phyloP scores from a whole-genome alignment of 2,113 vertebrate species.

The Thalassarche chlororhynchos region DNA sequence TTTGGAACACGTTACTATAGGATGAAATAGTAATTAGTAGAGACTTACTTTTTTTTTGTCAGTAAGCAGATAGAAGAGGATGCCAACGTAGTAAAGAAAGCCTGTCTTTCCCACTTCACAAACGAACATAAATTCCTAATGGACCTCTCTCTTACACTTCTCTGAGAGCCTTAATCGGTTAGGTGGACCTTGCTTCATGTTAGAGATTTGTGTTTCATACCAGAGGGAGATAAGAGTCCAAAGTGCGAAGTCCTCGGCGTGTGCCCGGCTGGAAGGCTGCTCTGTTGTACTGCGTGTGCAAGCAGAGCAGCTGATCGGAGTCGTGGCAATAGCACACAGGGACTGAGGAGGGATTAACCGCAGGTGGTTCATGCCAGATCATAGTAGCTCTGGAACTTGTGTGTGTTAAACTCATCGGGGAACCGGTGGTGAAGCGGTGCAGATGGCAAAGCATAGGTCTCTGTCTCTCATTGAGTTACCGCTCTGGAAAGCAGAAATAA shows the following conservation, averaged over 20 bases:
- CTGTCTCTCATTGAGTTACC: neutral
- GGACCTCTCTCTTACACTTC: neutral
- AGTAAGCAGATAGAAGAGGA: slow-evolving; percentile 52
- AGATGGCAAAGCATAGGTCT: neutral
- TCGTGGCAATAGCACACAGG: neutral
- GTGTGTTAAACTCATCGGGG: neutral
- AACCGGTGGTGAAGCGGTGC: fast-evolving
- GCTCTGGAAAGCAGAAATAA: neutral
- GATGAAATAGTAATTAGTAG: slow-evolving; percentile 33
- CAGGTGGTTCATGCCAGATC: neutral
- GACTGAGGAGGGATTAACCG: neutral
- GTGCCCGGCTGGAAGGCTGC: neutral
- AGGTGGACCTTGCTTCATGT: slow-evolving; percentile 24
- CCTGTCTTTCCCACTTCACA: neutral
- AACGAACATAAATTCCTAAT: neutral
- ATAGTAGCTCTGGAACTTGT: neutral
- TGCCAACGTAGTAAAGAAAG: slow-evolving; percentile 47
- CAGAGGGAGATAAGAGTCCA: slow-evolving; percentile 33
- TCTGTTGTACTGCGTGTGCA: neutral
- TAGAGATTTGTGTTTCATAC: neutral
- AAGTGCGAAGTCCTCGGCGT: neutral
- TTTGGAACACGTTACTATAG: slow-evolving; percentile 11
- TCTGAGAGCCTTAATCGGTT: fast-evolving
- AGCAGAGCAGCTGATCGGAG: neutral
- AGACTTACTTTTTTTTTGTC: slow-evolving; percentile 6